Conservation (phyloP, 2,797 vertebrate species). For the Masticophis lateralis region DNA sequence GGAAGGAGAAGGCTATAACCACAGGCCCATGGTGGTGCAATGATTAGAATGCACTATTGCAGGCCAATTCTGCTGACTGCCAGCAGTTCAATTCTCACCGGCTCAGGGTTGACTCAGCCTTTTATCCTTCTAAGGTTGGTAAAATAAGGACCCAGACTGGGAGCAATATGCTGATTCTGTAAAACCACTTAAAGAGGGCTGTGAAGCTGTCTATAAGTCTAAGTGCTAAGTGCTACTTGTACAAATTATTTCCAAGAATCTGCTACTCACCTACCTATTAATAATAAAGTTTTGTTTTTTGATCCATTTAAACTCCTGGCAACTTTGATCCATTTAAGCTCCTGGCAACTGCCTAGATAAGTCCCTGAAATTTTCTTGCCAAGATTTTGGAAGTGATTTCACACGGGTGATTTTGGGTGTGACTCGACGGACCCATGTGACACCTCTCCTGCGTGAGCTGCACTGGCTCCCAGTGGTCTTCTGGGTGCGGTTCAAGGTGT, state of each 20-base stretch:
- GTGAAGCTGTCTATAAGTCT: background rate
- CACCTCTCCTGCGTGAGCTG: too few relatives aligned
- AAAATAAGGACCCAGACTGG: background rate
- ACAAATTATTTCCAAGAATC: background rate
- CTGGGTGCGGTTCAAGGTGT: too few relatives aligned
- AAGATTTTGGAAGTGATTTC: background rate
- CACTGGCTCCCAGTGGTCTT: too few relatives aligned
- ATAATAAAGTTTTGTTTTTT: background rate
- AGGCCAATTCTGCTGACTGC: background rate
- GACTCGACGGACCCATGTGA: too few relatives aligned
- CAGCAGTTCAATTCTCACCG: background rate
- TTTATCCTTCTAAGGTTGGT: background rate
- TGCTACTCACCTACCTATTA: background rate
- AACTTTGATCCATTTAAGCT: background rate
- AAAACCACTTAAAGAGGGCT: background rate
- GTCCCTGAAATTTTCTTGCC: background rate
- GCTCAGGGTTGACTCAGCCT: background rate
- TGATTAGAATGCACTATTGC: background rate
- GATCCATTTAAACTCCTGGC: background rate
- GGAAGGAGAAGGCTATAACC: background rate
- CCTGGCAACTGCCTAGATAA: background rate
- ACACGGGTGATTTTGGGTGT: too few relatives aligned
- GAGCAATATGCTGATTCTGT: background rate
- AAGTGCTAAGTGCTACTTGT: background rate
- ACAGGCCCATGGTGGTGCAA: rapidly evolving